These are phyloP conservation scores for Phrynocephalus vlangalii DNA, from an alignment of 2,797 vertebrate genomes.

Conservation along the genomic window DNA sequence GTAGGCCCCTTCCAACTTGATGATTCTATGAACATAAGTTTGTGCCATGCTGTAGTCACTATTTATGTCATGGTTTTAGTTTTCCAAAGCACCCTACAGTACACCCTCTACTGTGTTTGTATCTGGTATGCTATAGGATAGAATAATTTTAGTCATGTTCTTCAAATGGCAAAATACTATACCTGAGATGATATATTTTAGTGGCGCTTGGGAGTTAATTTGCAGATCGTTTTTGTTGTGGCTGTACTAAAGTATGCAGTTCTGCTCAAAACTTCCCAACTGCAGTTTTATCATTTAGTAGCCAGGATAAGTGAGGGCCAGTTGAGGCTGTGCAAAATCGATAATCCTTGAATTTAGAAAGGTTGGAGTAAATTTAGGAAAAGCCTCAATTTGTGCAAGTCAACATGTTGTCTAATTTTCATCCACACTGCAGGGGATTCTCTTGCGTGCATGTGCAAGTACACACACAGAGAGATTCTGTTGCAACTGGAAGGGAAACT, in stretches of 20 bases:
- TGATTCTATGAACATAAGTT: not conserved
- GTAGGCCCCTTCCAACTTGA: too few relatives aligned
- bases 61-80: not conserved
- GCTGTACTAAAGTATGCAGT: not conserved
- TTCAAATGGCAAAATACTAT: not conserved
- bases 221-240: not conserved
- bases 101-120: not conserved
- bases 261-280: not conserved
- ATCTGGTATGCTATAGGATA: too few relatives aligned
- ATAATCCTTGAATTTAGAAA: too few relatives aligned
- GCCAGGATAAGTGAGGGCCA: too few relatives aligned
- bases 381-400: not conserved
- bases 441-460: too few relatives aligned
- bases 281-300: not conserved
- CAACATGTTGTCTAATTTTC: too few relatives aligned
- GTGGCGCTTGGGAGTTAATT: not conserved
- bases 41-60: not conserved
- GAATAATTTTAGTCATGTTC: not conserved
- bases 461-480: too few relatives aligned
- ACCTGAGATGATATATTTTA: not conserved
- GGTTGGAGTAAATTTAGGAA: not conserved
- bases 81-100: not conserved
- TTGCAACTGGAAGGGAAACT: too few relatives aligned
- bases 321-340: too few relatives aligned
- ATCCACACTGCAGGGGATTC: too few relatives aligned